Evolutionary conservation across 2,797 vertebrate species (phyloP).

Genomic region (Enteromius mattozi): DNA sequence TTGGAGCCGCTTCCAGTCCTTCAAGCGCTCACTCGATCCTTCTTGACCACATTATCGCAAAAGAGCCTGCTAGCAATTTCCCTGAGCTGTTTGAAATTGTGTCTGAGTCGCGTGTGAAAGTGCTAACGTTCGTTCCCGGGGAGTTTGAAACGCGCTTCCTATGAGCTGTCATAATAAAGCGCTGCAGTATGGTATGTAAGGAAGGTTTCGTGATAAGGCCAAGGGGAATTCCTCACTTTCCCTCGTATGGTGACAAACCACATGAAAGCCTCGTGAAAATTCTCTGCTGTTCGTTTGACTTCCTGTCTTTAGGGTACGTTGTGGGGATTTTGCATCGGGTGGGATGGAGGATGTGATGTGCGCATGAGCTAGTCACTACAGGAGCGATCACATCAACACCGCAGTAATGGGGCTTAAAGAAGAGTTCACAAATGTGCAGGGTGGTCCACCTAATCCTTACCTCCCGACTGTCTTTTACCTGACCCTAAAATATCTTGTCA

Average conservation of each 20-base stretch:
- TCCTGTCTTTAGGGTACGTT: conserved; percentile 1
- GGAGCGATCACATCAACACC: neutral
- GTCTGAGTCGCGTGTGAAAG: conserved; percentile 38
- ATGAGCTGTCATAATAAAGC: neutral
- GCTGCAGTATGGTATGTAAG: neutral
- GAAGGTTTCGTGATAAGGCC: conserved; percentile 19
- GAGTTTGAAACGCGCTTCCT: conserved; percentile 24
- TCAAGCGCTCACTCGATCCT: conserved; percentile 54
- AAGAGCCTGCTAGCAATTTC: conserved; percentile 62
- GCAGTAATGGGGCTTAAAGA: conserved; percentile 15
- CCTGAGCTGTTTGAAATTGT: conserved; percentile 50
- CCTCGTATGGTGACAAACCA: conserved; percentile 13
- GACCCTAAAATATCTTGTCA: conserved; percentile 54
- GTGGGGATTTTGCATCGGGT: neutral
- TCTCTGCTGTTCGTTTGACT: neutral
- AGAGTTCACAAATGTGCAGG: conserved; percentile 31
- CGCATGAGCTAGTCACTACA: conserved; percentile 8
- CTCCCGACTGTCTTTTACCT: conserved; percentile 44
- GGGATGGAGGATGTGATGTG: neutral
- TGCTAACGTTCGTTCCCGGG: neutral
- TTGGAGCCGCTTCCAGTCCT: conserved; percentile 66
- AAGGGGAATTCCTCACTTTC: conserved; percentile 16
- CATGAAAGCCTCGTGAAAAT: conserved; percentile 27
- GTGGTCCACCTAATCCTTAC: conserved; percentile 51
- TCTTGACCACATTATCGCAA: conserved; percentile 58